Conservation (phyloP, 2,113 vertebrate species). For the Platanista minor region DNA sequence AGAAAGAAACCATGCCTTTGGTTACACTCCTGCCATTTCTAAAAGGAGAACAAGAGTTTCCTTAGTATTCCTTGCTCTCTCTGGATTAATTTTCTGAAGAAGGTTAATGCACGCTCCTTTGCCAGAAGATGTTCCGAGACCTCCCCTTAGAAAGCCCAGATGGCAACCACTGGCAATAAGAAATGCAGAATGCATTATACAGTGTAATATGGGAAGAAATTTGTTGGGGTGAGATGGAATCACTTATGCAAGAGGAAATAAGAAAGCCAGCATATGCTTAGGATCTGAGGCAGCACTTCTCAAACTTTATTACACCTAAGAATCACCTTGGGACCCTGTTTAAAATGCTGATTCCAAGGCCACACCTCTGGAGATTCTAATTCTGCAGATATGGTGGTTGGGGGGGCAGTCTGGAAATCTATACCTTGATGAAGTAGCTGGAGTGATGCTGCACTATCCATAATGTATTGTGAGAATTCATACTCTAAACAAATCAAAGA, state of each 20-base stretch:
- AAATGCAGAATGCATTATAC: neutral
- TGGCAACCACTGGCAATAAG: neutral
- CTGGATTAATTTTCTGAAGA: constrained; percentile 2
- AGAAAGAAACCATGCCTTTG: neutral
- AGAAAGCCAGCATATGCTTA: neutral
- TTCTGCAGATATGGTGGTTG: neutral
- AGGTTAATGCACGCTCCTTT: neutral
- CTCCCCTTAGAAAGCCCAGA: neutral
- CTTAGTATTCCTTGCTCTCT: neutral
- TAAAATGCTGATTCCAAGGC: neutral
- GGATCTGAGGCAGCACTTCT: neutral
- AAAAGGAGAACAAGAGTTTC: neutral
- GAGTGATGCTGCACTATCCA: too few relatives aligned
- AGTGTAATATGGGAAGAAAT: neutral
- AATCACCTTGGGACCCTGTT: neutral
- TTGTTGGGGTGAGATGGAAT: neutral
- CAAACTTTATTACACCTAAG: neutral
- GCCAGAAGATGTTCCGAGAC: neutral
- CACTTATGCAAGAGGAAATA: neutral
- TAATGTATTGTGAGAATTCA: neutral
- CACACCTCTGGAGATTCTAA: neutral
- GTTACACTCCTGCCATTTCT: neutral
- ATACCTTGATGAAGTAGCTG: neutral
- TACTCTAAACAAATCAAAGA: neutral
- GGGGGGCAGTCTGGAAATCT: neutral